phyloP scores from a whole-genome alignment of 2,888 invertebrate species.

The Adelognathus sp. region DNA sequence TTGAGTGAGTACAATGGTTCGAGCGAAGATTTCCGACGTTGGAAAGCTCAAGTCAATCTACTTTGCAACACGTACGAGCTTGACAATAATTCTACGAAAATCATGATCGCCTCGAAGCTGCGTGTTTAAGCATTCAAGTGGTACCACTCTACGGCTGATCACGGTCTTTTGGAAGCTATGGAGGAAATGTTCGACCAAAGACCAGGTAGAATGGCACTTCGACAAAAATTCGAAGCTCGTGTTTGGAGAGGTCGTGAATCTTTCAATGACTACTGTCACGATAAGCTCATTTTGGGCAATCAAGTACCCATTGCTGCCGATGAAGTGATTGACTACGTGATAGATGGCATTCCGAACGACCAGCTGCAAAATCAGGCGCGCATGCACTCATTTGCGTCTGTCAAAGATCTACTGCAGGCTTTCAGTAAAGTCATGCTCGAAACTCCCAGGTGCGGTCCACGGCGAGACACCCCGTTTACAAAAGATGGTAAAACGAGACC shows the following conservation, averaged over 20 bases:
- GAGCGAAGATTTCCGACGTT: conserved; percentile 43
- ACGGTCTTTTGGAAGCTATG: conserved; percentile 50
- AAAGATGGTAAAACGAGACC: conserved; percentile 10
- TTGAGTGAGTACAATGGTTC: conserved; percentile 50
- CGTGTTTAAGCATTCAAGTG: conserved; percentile 46
- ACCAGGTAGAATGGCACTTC: conserved; percentile 37
- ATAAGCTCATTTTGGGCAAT: conserved; percentile 58
- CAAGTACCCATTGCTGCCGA: conserved; percentile 40
- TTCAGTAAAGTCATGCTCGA: conserved; percentile 38
- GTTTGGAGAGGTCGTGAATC: conserved; percentile 51
- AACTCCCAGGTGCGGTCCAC: not conserved
- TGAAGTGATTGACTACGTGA: conserved; percentile 57
- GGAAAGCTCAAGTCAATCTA: conserved; percentile 48
- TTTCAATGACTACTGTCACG: conserved; percentile 58
- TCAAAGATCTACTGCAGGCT: conserved; percentile 31
- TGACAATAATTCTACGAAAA: conserved; percentile 40
- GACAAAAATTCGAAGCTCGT: conserved; percentile 52
- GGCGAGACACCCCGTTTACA: not conserved
- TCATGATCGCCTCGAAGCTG: conserved; percentile 54
- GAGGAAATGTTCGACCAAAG: conserved; percentile 53
- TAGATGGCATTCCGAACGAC: conserved; percentile 57
- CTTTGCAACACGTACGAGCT: conserved; percentile 47
- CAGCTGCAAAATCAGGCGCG: conserved; percentile 50
- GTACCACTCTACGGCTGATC: conserved; percentile 54
- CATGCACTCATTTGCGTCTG: conserved; percentile 44